Evolutionary conservation across 2,113 vertebrate species (phyloP), one percentile per base, ranked within the genome.

Genomic region (Ranitomeya imitator): DNA sequence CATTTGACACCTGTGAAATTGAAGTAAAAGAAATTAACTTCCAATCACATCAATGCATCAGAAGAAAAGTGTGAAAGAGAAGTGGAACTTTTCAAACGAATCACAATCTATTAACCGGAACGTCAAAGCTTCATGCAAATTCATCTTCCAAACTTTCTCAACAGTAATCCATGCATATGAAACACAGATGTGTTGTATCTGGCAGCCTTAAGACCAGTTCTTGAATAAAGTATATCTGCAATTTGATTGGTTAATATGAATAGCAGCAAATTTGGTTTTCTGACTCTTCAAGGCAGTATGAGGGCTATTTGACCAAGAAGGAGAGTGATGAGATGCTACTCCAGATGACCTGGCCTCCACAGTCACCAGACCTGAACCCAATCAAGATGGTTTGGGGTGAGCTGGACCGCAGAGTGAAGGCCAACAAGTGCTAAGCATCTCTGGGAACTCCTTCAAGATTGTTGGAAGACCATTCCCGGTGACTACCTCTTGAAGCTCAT

Each of bases 81-180:
- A 76, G 73, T 37, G 73, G 73, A 76, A 52, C 16, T 76, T 51
- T 51, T 76, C 73, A 76, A 52, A 76, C 16, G 45, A 52, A 76
- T 76, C 16, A 11, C 37, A 52, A 21, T 76, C 71, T 74, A 74
- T 51, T 45, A 45, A 18, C 71, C 45, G 11, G 73, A 76, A 76
- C 73, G 52, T 76, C 73, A 76, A 76, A 52, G 73, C 73, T 52
- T 76, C 73, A 76, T 76, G 73, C 73, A 76, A 76, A 76, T 51
- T 76, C 45, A 76, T 76, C 18, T 18, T 45, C 71, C 45, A 74
- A 74, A 74, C 71, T 76, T 76, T 76, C 52, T 16, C 18, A 76
- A 45, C 37, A 3, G 13, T 76, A 76, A 76, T 76, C 51, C 37
- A 76, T 51, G 73, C 3, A 18, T 76, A 52, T 74, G 71, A 74